Evolutionary conservation across 2,888 invertebrate genomes (phyloP), one percentile per base, ranked within the genome.

Genomic region (Tachina grossa): DNA sequence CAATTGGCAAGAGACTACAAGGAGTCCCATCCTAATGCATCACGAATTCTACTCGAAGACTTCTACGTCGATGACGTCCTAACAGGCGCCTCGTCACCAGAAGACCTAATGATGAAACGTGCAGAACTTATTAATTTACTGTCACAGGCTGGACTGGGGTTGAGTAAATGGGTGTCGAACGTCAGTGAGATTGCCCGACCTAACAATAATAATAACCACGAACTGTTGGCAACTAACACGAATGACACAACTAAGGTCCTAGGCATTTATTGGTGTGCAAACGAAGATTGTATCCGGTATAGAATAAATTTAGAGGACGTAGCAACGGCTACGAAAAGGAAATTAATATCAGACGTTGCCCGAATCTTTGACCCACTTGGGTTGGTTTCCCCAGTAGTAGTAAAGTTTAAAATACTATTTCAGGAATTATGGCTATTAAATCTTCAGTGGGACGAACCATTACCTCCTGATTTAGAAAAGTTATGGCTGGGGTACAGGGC

Each of bases 381-480:
- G 0, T n/a, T 84, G 11, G 39, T 80, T n/a, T 55, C 75, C 8
- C 79, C 79, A 1, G 43, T 79, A n/a, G 51, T 80, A 1, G 3
- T 84, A 8, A 76, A 76, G 19, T 83, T 83, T 19, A 75, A 79
- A 22, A 71, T 76, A 10, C 41, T 80, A 31, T 80, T 84, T 22
- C 79, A 87, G 53, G 75, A 87, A n/a, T 55, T 86, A 11, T 87
- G 87, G 85, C 65, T 87, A 4, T 75, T 55, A 2, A 86, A 80
- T 3, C 39, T 87, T 5, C 10, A 14, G 8, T 86, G 87, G 87
- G 86, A 87, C 47, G 86, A 87, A 14, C 63, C 65, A 19, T 57
- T 86, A 41, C 87, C 85, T 19, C 14, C 45, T 1, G 4, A 77
- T 6, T 11, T 83, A 14, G 69, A 9, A 9, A 39, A 51, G 1